Evolutionary conservation across 2,888 invertebrate genomes (phyloP).

Genomic region (Ptilodon capucinus): DNA sequence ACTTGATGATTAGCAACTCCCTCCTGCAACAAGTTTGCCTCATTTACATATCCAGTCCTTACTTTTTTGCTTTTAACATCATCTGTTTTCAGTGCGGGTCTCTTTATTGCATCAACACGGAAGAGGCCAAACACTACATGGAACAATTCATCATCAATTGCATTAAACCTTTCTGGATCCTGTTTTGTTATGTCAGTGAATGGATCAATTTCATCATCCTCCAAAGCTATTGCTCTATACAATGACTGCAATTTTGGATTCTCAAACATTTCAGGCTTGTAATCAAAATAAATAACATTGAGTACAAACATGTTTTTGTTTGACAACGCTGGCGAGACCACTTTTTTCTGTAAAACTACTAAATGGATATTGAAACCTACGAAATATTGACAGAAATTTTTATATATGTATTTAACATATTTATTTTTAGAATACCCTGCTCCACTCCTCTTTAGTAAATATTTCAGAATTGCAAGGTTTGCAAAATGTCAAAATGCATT

Average conservation of each 20-base stretch:
- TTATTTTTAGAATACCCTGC: no score
- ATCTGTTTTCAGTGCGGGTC: constrained; percentile 31
- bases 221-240: constrained; percentile 85
- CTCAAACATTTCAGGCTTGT: constrained; percentile 84
- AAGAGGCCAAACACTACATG: constrained; percentile 72
- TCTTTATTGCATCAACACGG: constrained; percentile 49
- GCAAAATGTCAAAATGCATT: no score
- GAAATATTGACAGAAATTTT: no score
- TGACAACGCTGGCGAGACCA: no score
- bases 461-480: no score
- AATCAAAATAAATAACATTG: no score
- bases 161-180: constrained; percentile 44
- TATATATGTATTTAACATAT: no score
- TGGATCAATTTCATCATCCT: constrained; percentile 77
- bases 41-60: constrained; percentile 48
- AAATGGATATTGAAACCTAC: no score
- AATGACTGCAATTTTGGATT: constrained; percentile 86
- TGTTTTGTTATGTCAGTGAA: constrained; percentile 80
- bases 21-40: constrained; percentile 47
- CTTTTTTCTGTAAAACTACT: no score
- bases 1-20: constrained; percentile 49
- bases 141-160: constrained; percentile 64
- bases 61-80: constrained; percentile 40
- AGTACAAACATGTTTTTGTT: no score
- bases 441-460: no score